Evolutionary conservation across 2,113 vertebrate species (phyloP).

Genomic region (Dolichallabes microphthalmus): DNA sequence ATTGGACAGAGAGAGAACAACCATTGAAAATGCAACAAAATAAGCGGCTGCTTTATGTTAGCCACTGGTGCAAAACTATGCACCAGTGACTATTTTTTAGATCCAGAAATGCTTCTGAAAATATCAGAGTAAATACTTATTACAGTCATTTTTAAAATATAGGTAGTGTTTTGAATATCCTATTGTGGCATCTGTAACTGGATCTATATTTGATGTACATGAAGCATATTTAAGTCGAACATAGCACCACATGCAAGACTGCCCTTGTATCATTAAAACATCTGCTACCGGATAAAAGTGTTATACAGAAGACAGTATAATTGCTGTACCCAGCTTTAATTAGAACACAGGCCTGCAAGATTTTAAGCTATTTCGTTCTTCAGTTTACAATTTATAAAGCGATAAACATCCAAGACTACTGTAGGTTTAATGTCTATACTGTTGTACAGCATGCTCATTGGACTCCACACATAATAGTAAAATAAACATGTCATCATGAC

Average conservation of each 20-base stretch:
- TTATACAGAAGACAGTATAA: slow-evolving; percentile 42
- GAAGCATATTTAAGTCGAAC: slow-evolving; percentile 34
- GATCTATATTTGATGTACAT: slow-evolving; percentile 36
- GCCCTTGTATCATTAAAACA: slow-evolving; percentile 49
- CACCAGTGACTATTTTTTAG: background rate
- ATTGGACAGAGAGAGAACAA: slow-evolving; percentile 21
- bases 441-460: background rate
- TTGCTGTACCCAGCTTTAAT: slow-evolving; percentile 43
- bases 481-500: background rate
- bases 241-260: slow-evolving; percentile 42
- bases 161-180: background rate
- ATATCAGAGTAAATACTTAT: background rate
- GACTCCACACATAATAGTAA: background rate
- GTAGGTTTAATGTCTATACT: slow-evolving; percentile 13
- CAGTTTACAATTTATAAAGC: slow-evolving; percentile 26
- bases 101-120: background rate
- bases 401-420: slow-evolving; percentile 10
- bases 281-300: slow-evolving; percentile 43
- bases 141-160: slow-evolving; percentile 7
- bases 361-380: slow-evolving; percentile 37
- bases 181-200: slow-evolving; percentile 15
- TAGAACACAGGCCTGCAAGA: slow-evolving; percentile 30
- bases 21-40: background rate
- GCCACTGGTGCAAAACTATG: background rate
- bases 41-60: background rate